Evolutionary conservation across 2,888 invertebrate genomes (phyloP).

Genomic region (Argyra leucocephala): DNA sequence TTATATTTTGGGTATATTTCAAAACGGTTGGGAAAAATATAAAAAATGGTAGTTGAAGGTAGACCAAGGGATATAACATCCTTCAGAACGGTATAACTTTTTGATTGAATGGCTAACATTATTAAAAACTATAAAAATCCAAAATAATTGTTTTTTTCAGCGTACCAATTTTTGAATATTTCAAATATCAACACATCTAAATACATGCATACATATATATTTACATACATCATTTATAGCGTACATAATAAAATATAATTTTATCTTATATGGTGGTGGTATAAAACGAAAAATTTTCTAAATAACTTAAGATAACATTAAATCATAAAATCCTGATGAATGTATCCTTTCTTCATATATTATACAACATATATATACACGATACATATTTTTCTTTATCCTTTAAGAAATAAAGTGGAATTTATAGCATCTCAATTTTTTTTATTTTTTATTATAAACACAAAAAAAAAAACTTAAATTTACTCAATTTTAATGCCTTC

Average conservation of each 20-base stretch:
- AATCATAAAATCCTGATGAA: conserved; percentile 4
- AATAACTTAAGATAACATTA: not conserved
- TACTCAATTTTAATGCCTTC: too few species aligned
- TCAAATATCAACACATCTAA: not conserved
- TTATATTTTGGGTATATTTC: too few species aligned
- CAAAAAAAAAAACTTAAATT: not conserved
- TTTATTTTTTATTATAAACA: not conserved
- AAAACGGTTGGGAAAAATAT: too few species aligned
- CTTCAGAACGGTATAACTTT: too few species aligned
- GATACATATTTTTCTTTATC: not conserved
- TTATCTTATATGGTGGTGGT: not conserved
- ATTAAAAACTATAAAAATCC: too few species aligned
- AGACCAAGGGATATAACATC: too few species aligned
- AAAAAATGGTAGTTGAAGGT: too few species aligned
- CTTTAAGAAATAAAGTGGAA: conserved; percentile 6
- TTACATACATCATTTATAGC: not conserved
- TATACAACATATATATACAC: too few species aligned
- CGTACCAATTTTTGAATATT: too few species aligned
- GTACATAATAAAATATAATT: not conserved
- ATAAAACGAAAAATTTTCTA: not conserved
- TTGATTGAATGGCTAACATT: too few species aligned
- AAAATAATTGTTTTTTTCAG: too few species aligned
- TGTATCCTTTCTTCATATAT: not conserved
- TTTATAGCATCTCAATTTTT: conserved; percentile 3
- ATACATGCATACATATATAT: not conserved